Base-by-base conservation (phyloP, 2,113 vertebrate species). In the Arenaria interpres region DNA sequence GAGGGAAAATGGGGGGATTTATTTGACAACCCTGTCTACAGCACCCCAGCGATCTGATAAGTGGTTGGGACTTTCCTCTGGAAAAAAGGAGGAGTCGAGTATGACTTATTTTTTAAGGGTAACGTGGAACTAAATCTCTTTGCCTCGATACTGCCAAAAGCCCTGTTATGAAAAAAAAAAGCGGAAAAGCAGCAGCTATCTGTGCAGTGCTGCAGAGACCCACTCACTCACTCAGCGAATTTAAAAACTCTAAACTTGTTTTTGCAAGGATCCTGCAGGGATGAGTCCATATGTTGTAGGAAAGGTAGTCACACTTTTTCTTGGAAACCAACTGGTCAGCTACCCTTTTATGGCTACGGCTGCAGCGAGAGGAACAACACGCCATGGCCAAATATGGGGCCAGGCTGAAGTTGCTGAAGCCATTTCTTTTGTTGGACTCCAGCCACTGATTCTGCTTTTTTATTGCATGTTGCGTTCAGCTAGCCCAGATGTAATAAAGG, bases 311-410 rank as follows among this genome's bases (percentile, higher is more conserved):
- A 63, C 37, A n/a, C 64, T 79, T 96, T 86, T 95, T 43, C 91
- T 88, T 80, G 90, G 93, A 97, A 97, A 97, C 57, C 45, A 94
- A 90, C 15, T 35, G 30, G 68, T 95, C 95, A 97, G 92, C 88
- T 96, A 62, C 85, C 96, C 91, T 89, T 96, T 96, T 97, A 97
- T 75, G 68, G 96, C 35, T 83, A 43, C 0, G 0, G 84, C n/a
- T 96, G 91, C 93, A 93, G 64, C 1, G 10, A 96, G 90, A 93
- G 84, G 89, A 83, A 33, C 39, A 79, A 64, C 83, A 89, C 21
- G 72, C 67, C 75, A 67, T 59, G 84, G 93, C 96, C 97, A 97
- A 97, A 97, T 95, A 97, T 48, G 89, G 96, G 97, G 80, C 82
- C 93, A 51, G 27, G 46, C 77, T 93, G 83, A 82, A 90, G 81